phyloP scores from a whole-genome alignment of 2,797 vertebrate genomes.

The Hemibagrus guttatus region DNA sequence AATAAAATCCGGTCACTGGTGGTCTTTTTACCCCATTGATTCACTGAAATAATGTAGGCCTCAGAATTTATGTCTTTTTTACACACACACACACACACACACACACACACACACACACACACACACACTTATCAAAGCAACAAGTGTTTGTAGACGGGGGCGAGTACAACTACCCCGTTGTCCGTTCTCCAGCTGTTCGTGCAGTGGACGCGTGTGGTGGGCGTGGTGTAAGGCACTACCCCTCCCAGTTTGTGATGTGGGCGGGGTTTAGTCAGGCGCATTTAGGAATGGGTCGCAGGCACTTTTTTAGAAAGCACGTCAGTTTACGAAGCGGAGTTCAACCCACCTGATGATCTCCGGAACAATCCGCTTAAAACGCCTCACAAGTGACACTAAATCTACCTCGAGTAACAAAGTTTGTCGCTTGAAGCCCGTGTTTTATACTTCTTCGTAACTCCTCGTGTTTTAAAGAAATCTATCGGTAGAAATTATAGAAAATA shows the following conservation, averaged over 20 bases:
- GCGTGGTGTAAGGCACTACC: slow-evolving; percentile 12
- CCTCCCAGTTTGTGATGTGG: slow-evolving; percentile 55
- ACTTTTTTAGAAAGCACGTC: slow-evolving; percentile 72
- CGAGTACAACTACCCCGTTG: slow-evolving; percentile 48
- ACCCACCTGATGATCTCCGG: slow-evolving; percentile 74
- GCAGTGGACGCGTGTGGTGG: slow-evolving; percentile 46
- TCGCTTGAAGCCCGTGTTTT: slow-evolving; percentile 51
- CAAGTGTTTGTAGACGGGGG: slow-evolving; percentile 64
- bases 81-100: slow-evolving; percentile 21
- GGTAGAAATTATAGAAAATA: not conserved
- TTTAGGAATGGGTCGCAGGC: slow-evolving; percentile 77
- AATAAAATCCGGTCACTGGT: not conserved
- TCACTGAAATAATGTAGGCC: not conserved
- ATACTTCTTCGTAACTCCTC: slow-evolving; percentile 53
- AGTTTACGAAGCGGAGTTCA: slow-evolving; percentile 71
- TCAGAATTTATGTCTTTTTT: not conserved
- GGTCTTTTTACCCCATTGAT: not conserved
- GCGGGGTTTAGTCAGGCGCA: slow-evolving; percentile 70
- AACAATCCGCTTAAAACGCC: slow-evolving; percentile 71
- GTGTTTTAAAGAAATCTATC: slow-evolving; percentile 58
- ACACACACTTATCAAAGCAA: slow-evolving; percentile 48
- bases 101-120: slow-evolving; percentile 21
- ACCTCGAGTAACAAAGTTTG: slow-evolving; percentile 69
- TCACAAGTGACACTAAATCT: slow-evolving; percentile 69
- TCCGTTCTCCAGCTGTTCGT: slow-evolving; percentile 53